A percentile compares a stretch with the other conserved stretches of the same genome.
These are phyloP conservation scores for Dendronephthya gigantea DNA, from an alignment of 64 coral and sea anemone genomes.

Conservation along the genomic window DNA sequence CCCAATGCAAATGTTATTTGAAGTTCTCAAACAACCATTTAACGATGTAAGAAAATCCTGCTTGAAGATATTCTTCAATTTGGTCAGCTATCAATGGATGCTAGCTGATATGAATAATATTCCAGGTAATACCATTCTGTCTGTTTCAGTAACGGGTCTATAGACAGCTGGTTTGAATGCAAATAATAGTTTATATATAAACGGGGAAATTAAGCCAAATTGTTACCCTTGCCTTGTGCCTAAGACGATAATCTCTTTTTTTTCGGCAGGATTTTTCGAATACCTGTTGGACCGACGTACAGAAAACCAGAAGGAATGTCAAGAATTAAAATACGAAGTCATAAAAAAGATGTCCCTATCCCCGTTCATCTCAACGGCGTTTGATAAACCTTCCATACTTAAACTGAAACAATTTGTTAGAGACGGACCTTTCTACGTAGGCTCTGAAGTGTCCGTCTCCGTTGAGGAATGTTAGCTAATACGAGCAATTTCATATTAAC, in stretches of 20 bases:
- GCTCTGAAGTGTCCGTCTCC: conserved; percentile 64
- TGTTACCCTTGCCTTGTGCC: too few species aligned
- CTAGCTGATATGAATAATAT: conserved; percentile 58
- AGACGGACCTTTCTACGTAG: conserved; percentile 85
- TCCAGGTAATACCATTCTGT: conserved; percentile 43
- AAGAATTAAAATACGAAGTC: conserved; percentile 72
- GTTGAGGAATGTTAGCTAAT: conserved; percentile 51
- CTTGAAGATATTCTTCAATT: conserved; percentile 52
- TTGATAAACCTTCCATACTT: conserved; percentile 71
- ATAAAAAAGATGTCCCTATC: conserved; percentile 64
- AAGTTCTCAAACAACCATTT: conserved; percentile 84
- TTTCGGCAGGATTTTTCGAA: conserved; percentile 66
- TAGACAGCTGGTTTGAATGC: neutral
- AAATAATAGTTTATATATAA: neutral
- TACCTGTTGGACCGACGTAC: conserved; percentile 84
- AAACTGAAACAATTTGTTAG: conserved; percentile 67
- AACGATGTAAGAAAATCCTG: conserved; percentile 47
- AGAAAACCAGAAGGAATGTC: conserved; percentile 64
- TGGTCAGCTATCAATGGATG: conserved; percentile 81
- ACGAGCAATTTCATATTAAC: too few species aligned
- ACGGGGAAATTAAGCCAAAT: too few species aligned
- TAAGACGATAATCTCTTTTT: too few species aligned
- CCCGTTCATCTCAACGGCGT: conserved; percentile 38
- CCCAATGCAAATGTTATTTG: conserved; percentile 51
- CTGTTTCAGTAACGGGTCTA: neutral